Conservation (phyloP, 2,888 invertebrate species). For the Rhimphoctona megacephalus region DNA sequence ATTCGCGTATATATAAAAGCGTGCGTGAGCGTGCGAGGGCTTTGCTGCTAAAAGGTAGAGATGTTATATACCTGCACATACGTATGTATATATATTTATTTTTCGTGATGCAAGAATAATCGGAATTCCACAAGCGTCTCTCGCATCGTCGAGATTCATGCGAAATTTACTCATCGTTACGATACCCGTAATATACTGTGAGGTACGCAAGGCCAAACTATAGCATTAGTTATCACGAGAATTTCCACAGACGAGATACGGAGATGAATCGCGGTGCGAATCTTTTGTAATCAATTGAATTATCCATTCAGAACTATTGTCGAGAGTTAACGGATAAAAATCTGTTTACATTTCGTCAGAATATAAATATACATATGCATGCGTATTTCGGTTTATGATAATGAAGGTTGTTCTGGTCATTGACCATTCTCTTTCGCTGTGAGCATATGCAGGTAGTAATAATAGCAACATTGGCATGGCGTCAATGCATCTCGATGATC, state of each 20-base stretch:
- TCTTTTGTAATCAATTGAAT: constrained; percentile 47
- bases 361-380: neutral
- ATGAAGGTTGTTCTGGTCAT: constrained; percentile 2
- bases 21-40: constrained; percentile 66
- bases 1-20: constrained; percentile 65
- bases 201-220: constrained; percentile 45
- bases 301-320: constrained; percentile 34
- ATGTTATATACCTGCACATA: constrained; percentile 12
- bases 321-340: constrained; percentile 41
- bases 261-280: constrained; percentile 16
- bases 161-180: constrained; percentile 66
- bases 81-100: neutral
- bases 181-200: constrained; percentile 54
- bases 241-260: constrained; percentile 46
- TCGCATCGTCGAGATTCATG: constrained; percentile 63
- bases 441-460: constrained; percentile 3
- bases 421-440: neutral
- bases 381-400: neutral
- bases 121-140: constrained; percentile 64
- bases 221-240: constrained; percentile 57
- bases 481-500: constrained; percentile 53
- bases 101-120: constrained; percentile 64
- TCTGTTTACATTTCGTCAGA: neutral
- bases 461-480: constrained; percentile 25
- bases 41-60: constrained; percentile 40